Evolutionary conservation across 1,140 invertebrate species (phyloP).

Genomic region (Hylaeus anthracinus): DNA sequence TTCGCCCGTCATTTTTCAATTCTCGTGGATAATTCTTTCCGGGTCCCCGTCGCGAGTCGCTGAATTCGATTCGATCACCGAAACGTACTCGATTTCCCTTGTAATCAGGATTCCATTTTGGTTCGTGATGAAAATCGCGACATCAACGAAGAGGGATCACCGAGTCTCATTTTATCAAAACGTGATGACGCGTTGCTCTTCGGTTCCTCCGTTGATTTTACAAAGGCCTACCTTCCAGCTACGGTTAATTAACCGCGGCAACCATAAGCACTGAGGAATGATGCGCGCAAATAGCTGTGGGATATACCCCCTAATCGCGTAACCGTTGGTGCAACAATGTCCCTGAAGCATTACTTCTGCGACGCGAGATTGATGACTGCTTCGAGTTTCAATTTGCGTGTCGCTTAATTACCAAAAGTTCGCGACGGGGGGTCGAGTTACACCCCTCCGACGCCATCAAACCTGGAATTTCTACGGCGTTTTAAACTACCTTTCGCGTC

Average conservation of each 20-base stretch:
- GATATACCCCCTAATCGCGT: slow-evolving; percentile 32
- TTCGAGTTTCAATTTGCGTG: slow-evolving; percentile 2
- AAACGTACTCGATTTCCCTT: slow-evolving; percentile 23
- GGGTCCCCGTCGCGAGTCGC: slow-evolving; percentile 8
- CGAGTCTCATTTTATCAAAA: not conserved
- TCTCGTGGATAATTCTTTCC: slow-evolving; percentile 5
- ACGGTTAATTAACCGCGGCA: slow-evolving; percentile 23
- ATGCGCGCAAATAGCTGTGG: slow-evolving; percentile 36
- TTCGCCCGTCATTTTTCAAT: slow-evolving; percentile 22
- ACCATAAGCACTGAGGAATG: slow-evolving; percentile 29
- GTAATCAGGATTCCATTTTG: slow-evolving; percentile 36
- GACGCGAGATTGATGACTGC: slow-evolving; percentile 10
- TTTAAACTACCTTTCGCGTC: slow-evolving; percentile 27
- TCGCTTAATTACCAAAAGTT: slow-evolving; percentile 26
- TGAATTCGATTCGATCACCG: slow-evolving; percentile 29
- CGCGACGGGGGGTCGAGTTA: not conserved
- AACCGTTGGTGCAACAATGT: slow-evolving; percentile 3
- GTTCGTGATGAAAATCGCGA: not conserved
- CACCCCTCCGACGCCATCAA: not conserved
- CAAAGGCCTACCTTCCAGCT: not conserved
- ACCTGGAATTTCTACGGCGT: slow-evolving; percentile 8
- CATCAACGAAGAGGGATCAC: not conserved
- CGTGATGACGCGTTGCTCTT: not conserved
- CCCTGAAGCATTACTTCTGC: not conserved
- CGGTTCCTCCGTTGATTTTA: not conserved